Evolutionary conservation across 2,888 invertebrate genomes (phyloP), one percentile per base, ranked within the genome.

Genomic region (Stenodera caucasica): DNA sequence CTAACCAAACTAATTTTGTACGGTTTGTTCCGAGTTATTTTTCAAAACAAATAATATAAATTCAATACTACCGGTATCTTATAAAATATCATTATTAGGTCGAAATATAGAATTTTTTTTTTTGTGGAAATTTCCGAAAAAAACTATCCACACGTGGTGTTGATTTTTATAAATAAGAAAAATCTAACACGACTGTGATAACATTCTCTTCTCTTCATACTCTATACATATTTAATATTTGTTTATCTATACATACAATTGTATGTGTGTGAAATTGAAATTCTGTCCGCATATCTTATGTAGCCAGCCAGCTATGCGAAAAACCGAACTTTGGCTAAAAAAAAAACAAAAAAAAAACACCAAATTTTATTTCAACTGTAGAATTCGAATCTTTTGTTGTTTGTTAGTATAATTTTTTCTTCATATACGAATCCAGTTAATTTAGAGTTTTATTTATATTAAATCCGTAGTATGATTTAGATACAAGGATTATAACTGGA

Each of bases 401-500:
- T 26, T 26, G 26, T 7, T 5, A 26, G 7, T 26, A 3, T 26
- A 26, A 26, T 26, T 26, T 26, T 26, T 26, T 5, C 26, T 5
- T 5, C 26, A 26, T 5, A 26, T 5, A 5, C 26, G 26, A 5
- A 3, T 26, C 26, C 7, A 26, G 26, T 26, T 26, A 26, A n/a
- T 26, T 5, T 26, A 26, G 7, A 26, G 7, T 5, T 7, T 5
- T 5, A 26, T 26, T 26, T 26, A 6, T 7, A 26, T 26, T 26
- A 26, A 5, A 26, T 26, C 7, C 26, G 26, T 26, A 26, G 3
- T 5, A 26, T 40, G 50, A 60, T 55, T 58, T 54, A 40, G 32
- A 11, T 26, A 45, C 40, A 40, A 63, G 55, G 45, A 60, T 55
- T 58, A 55, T 53, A 52, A 57, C 33, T 57, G 59, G 55, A 63